Evolutionary conservation across 2,888 invertebrate genomes (phyloP), one percentile per base, ranked within the genome.

Genomic region (Steinernema hermaphroditum): DNA sequence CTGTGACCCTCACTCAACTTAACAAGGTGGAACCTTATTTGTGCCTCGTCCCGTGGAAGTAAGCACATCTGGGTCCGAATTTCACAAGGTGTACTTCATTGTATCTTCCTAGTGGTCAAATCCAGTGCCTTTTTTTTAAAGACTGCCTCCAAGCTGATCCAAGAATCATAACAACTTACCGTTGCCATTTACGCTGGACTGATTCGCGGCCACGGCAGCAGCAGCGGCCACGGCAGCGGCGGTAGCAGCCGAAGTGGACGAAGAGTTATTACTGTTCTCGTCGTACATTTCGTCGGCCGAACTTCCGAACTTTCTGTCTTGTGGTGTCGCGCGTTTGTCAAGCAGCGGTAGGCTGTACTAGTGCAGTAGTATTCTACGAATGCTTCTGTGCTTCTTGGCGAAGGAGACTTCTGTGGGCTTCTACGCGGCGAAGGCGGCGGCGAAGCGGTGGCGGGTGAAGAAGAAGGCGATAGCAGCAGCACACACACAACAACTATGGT

Each of bases 261-360:
- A 74, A n/a, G 82, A 77, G 57, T 78, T 74, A 75, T 85, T 85
- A 73, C 79, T 78, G 78, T 85, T 85, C 75, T 85, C 85, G 81
- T 85, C 85, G 79, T 75, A 81, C 81, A 81, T 78, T 12, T 6
- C n/a, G 6, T 4, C 46, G n/a, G 22, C 6, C 46, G 46, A 46
- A 46, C 46, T 6, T 6, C n/a, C 16, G 46, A 46, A n/a, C n/a
- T 19, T 46, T 46, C 46, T n/a, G 16, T 9, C 9, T 46, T n/a
- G 16, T 16, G 4, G 4, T 6, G n/a, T 41, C 16, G 43, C 16
- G 43, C 43, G 8, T 41, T 14, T 46, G 22, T 54, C 54, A 19
- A 54, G 54, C 4, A 54, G 54, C 14, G 27, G 12, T 24, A 6
- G 12, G 19, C 9, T 27, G 27, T 54, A 22, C 12, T 14, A 14